These are phyloP conservation scores for Rhopalosiphum padi DNA, from an alignment of 1,140 invertebrate genomes.

Conservation along the genomic window DNA sequence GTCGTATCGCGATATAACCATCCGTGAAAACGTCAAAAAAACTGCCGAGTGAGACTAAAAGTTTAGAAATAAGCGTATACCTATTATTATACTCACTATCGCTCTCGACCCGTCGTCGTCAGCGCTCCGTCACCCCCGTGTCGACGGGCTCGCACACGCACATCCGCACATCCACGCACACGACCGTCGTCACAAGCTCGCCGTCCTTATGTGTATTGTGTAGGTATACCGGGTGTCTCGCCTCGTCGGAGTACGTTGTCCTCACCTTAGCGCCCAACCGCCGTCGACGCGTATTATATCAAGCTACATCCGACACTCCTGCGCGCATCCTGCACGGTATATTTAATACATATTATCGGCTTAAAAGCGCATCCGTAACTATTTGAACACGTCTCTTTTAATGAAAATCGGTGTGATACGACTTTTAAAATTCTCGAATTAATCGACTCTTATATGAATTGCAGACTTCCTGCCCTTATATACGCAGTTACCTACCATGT, in stretches of 20 bases:
- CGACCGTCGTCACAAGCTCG: not conserved
- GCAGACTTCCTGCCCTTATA: no score
- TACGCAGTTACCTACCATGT: no score
- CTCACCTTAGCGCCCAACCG: no score
- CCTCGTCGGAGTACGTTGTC: not conserved
- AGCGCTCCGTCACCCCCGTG: not conserved
- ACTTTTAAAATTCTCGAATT: no score
- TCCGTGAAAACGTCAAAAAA: not conserved
- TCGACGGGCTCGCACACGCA: not conserved
- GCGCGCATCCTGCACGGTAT: not conserved
- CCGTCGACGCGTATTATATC: not conserved
- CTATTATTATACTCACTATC: not conserved
- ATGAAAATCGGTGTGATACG: no score
- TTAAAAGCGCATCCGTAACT: no score
- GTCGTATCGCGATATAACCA: no score
- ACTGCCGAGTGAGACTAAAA: not conserved
- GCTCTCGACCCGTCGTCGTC: not conserved
- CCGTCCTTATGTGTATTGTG: not conserved
- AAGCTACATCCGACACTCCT: not conserved
- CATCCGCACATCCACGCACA: not conserved
- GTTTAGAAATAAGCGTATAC: not conserved
- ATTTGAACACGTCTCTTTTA: no score
- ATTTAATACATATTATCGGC: no score
- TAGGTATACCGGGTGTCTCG: not conserved
- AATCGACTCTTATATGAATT: no score